phyloP scores from a whole-genome alignment of 2,113 vertebrate species.

The Pteruthius melanotis region DNA sequence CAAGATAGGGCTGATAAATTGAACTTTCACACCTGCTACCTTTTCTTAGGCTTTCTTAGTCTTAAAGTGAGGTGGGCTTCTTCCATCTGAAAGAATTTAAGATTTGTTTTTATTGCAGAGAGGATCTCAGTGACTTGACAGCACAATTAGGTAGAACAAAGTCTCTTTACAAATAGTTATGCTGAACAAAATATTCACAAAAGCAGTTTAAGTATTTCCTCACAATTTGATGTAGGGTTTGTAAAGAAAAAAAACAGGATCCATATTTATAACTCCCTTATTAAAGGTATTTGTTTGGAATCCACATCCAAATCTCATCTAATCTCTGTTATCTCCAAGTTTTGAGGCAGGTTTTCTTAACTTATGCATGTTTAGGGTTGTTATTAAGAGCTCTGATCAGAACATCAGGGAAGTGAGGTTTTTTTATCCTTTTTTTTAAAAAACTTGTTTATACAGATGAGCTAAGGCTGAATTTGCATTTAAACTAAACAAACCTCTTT shows the following conservation, averaged over 20 bases:
- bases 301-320: neutral
- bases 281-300: neutral
- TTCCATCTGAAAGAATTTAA: neutral
- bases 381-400: neutral
- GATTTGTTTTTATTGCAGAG: neutral
- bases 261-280: neutral
- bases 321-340: neutral
- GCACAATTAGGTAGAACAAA: neutral
- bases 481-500: neutral
- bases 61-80: neutral
- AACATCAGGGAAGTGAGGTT: rapidly evolving
- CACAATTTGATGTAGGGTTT: neutral
- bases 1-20: neutral
- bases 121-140: neutral
- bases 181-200: neutral
- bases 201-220: neutral
- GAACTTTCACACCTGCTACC: neutral
- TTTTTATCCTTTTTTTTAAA: neutral
- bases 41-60: neutral
- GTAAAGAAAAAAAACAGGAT: neutral
- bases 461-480: neutral
- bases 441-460: neutral
- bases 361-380: neutral
- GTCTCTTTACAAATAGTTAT: neutral
- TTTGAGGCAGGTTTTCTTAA: neutral